Evolutionary conservation across 1,140 invertebrate species (phyloP).

Genomic region (Plectrocnemia conspersa): DNA sequence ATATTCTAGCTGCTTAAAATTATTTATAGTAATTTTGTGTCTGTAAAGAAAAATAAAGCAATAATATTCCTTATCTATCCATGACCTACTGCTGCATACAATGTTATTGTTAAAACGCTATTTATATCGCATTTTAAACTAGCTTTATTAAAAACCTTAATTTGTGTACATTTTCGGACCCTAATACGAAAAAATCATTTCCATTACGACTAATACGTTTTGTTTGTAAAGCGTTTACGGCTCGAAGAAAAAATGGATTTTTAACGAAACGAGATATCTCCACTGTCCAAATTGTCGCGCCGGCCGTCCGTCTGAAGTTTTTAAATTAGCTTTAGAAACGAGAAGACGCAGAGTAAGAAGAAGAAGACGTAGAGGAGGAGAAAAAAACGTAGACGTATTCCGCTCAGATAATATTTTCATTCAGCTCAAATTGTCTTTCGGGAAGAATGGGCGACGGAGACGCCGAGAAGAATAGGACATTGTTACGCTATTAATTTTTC

Average conservation of each 20-base stretch:
- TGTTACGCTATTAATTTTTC: conserved; percentile 28
- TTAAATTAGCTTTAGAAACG: conserved; percentile 9
- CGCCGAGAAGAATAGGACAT: conserved; percentile 21
- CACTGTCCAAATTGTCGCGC: not conserved
- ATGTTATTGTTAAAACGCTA: too few relatives aligned
- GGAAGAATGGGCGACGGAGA: conserved; percentile 19
- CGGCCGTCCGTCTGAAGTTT: conserved; percentile 6
- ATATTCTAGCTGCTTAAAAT: too few relatives aligned
- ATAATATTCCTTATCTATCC: too few relatives aligned
- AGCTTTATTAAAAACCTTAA: too few relatives aligned
- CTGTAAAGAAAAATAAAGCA: too few relatives aligned
- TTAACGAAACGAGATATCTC: conserved; percentile 12
- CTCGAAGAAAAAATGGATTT: not conserved
- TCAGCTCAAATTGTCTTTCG: conserved; percentile 22
- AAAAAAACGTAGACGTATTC: conserved; percentile 6
- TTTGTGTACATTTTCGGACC: too few relatives aligned
- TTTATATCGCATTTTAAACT: too few relatives aligned
- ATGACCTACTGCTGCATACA: too few relatives aligned
- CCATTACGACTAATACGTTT: not conserved
- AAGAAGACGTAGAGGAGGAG: conserved; percentile 1
- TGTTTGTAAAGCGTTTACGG: too few relatives aligned
- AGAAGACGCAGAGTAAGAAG: conserved; percentile 1
- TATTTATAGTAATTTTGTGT: too few relatives aligned
- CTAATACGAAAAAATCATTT: too few relatives aligned
- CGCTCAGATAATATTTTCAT: conserved; percentile 24